These are phyloP conservation scores for Danionella dracula DNA, from an alignment of 2,797 vertebrate genomes.

Conservation along the genomic window DNA sequence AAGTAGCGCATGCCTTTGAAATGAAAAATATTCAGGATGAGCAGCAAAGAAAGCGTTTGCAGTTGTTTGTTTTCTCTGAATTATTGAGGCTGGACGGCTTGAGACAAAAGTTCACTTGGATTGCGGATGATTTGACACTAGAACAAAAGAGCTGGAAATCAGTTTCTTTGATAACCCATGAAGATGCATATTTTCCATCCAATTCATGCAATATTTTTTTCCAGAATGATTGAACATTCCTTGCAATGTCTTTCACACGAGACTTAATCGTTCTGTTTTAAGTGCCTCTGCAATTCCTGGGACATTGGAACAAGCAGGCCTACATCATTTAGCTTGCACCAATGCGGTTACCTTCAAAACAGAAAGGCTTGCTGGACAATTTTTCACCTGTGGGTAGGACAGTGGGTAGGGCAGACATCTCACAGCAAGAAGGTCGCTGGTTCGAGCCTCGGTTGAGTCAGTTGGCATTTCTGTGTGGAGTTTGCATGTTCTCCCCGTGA, in stretches of 20 bases:
- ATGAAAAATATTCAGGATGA: slow-evolving; percentile 7
- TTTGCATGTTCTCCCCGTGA: too few species aligned
- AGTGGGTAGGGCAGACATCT: too few species aligned
- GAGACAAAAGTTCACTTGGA: slow-evolving; percentile 20
- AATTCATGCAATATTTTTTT: slow-evolving; percentile 4
- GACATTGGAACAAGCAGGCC: neutral
- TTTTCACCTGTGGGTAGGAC: too few species aligned
- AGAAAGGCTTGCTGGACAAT: neutral
- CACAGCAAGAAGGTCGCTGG: too few species aligned
- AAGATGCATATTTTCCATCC: neutral
- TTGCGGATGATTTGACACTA: neutral
- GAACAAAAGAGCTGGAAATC: slow-evolving; percentile 5
- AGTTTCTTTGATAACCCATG: neutral
- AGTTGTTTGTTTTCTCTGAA: slow-evolving; percentile 3
- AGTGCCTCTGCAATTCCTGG: neutral
- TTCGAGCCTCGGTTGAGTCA: too few species aligned
- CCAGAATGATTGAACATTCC: slow-evolving; percentile 15
- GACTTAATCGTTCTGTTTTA: neutral
- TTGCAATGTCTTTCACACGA: slow-evolving; percentile 2
- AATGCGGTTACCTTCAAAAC: neutral
- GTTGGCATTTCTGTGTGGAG: too few species aligned
- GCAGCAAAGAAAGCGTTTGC: neutral
- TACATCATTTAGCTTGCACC: neutral
- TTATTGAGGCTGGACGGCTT: neutral
- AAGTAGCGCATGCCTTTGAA: slow-evolving; percentile 25